Conservation (phyloP, 2,888 invertebrate species). For the Gonocerus acuteangulatus region DNA sequence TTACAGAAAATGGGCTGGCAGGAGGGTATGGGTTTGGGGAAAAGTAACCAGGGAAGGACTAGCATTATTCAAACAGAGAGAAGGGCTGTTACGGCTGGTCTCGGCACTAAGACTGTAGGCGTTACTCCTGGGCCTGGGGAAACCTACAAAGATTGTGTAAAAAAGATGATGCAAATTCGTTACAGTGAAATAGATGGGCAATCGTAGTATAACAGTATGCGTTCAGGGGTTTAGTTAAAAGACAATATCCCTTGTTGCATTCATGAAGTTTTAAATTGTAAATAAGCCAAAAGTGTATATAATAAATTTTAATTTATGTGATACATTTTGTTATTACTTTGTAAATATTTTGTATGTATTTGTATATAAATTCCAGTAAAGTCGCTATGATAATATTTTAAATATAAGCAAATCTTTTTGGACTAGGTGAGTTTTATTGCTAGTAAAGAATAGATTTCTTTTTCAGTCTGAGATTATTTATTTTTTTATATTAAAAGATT, state of each 20-base stretch:
- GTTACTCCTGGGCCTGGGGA: slow-evolving; percentile 74
- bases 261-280: too few relatives aligned
- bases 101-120: slow-evolving; percentile 73
- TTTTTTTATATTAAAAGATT: too few relatives aligned
- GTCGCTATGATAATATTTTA: too few relatives aligned
- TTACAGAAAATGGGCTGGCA: slow-evolving; percentile 99
- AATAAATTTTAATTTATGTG: slow-evolving; percentile 1
- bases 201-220: not conserved
- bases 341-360: not conserved
- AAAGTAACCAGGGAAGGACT: slow-evolving; percentile 83
- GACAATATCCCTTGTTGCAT: too few relatives aligned
- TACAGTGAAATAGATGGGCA: slow-evolving; percentile 56
- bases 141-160: slow-evolving; percentile 81
- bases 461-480: too few relatives aligned
- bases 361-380: too few relatives aligned
- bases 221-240: too few relatives aligned
- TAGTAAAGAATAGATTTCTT: too few relatives aligned
- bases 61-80: slow-evolving; percentile 77
- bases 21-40: slow-evolving; percentile 91
- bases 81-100: slow-evolving; percentile 67
- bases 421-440: too few relatives aligned
- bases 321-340: not conserved
- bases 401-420: too few relatives aligned
- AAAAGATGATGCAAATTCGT: slow-evolving; percentile 80
- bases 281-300: not conserved